A percentile compares a stretch with the other conserved stretches of the same genome.
Conservation (phyloP, 2,113 vertebrate species). For the Larimichthys polyactis region DNA sequence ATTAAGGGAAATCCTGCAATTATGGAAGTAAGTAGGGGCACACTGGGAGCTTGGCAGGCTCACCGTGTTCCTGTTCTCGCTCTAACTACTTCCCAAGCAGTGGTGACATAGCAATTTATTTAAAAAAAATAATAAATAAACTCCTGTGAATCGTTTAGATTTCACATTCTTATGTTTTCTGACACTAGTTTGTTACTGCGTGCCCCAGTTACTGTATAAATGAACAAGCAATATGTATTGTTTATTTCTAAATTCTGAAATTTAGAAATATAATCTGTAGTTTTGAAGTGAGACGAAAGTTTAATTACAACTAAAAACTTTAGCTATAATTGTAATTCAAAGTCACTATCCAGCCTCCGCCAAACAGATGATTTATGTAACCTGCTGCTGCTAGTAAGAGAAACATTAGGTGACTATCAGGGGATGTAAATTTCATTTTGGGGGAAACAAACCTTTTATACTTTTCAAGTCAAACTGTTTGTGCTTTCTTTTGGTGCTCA, state of each 20-base stretch:
- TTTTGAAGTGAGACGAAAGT: neutral
- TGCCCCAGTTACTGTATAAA: neutral
- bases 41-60: slow-evolving; percentile 32
- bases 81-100: neutral
- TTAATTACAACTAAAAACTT: neutral
- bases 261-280: too few relatives aligned
- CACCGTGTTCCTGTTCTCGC: slow-evolving; percentile 5
- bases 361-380: neutral
- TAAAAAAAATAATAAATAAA: neutral
- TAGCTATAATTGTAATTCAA: too few relatives aligned
- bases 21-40: neutral
- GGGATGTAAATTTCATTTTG: neutral
- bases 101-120: neutral
- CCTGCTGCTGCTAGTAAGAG: neutral
- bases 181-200: too few relatives aligned
- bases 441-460: neutral
- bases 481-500: neutral
- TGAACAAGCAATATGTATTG: neutral
- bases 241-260: neutral
- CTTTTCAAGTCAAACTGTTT: neutral
- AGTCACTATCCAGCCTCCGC: too few relatives aligned
- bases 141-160: neutral
- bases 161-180: neutral
- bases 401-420: neutral
- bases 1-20: slow-evolving; percentile 12